Conservation (phyloP, 2,797 vertebrate species). For the Malacoctenus gilli region DNA sequence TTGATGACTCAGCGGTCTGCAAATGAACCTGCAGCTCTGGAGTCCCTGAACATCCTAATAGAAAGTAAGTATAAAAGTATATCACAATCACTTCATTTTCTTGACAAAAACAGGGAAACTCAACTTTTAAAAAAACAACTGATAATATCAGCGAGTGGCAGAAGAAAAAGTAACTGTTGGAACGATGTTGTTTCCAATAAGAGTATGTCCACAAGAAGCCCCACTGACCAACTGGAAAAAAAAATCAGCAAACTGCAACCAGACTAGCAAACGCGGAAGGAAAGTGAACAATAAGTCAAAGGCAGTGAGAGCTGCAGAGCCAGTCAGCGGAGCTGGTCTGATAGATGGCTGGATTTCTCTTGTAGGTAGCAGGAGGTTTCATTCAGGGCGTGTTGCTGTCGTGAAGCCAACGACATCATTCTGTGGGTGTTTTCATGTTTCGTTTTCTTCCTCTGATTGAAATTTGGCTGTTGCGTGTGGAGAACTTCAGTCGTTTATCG, state of each 20-base stretch:
- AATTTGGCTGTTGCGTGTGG: not conserved
- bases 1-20: constrained; percentile 52
- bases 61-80: too few species aligned
- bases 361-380: too few species aligned
- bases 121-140: constrained; percentile 9
- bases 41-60: too few species aligned
- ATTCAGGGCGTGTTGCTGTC: too few species aligned
- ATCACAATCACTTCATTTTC: not conserved
- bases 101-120: constrained; percentile 18
- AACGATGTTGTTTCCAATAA: constrained; percentile 44
- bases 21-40: too few species aligned
- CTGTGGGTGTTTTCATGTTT: constrained; percentile 10
- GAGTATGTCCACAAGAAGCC: constrained; percentile 35
- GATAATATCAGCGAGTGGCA: constrained; percentile 17
- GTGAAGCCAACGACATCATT: too few species aligned
- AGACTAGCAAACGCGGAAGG: constrained; percentile 31
- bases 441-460: not conserved
- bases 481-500: constrained; percentile 1
- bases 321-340: too few species aligned
- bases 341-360: too few species aligned
- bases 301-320: too few species aligned
- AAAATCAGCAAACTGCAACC: constrained; percentile 33
- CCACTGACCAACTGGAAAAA: constrained; percentile 57
- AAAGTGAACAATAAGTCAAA: constrained; percentile 9
- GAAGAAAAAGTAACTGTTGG: constrained; percentile 46